Conservation (phyloP, 2,797 vertebrate genomes). For the Typhlichthys subterraneus region DNA sequence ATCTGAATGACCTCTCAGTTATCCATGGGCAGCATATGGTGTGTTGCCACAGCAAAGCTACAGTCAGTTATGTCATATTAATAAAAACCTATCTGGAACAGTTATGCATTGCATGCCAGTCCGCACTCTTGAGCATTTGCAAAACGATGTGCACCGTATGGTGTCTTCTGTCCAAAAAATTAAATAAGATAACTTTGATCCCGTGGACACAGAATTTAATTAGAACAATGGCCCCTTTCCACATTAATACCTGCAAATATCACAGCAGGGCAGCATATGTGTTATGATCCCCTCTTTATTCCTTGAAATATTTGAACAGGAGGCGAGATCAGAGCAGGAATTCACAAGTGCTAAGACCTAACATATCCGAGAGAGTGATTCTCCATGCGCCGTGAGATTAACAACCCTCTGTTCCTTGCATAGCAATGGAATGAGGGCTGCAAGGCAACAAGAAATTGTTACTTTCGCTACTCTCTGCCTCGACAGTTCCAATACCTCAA, state of each 20-base stretch:
- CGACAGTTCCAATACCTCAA: slow-evolving; percentile 39
- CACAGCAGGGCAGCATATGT: slow-evolving; percentile 49
- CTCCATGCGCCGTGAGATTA: slow-evolving; percentile 44
- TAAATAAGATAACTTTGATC: slow-evolving; percentile 3
- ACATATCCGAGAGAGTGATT: slow-evolving; percentile 23
- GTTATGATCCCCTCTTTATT: slow-evolving; percentile 47
- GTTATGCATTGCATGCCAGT: slow-evolving; percentile 57
- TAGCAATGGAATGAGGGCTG: neutral
- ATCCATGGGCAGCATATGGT: slow-evolving; percentile 63
- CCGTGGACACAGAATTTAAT: slow-evolving; percentile 64
- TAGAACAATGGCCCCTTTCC: slow-evolving; percentile 49
- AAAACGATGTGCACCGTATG: slow-evolving; percentile 66
- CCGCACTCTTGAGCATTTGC: slow-evolving; percentile 74
- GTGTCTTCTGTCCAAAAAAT: slow-evolving; percentile 28
- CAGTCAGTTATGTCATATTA: slow-evolving; percentile 63
- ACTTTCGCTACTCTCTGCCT: slow-evolving; percentile 26
- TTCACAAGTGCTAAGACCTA: slow-evolving; percentile 40
- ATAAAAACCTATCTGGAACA: slow-evolving; percentile 68
- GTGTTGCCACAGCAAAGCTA: slow-evolving; percentile 22
- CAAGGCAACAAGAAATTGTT: slow-evolving; percentile 29
- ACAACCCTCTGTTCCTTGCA: slow-evolving; percentile 24
- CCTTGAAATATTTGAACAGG: slow-evolving; percentile 43
- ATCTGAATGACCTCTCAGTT: slow-evolving; percentile 64
- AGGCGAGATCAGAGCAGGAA: slow-evolving; percentile 26
- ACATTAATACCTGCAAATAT: slow-evolving; percentile 64